Evolutionary conservation across 2,113 vertebrate species (phyloP).

Genomic region (Leptocoma aspasia): DNA sequence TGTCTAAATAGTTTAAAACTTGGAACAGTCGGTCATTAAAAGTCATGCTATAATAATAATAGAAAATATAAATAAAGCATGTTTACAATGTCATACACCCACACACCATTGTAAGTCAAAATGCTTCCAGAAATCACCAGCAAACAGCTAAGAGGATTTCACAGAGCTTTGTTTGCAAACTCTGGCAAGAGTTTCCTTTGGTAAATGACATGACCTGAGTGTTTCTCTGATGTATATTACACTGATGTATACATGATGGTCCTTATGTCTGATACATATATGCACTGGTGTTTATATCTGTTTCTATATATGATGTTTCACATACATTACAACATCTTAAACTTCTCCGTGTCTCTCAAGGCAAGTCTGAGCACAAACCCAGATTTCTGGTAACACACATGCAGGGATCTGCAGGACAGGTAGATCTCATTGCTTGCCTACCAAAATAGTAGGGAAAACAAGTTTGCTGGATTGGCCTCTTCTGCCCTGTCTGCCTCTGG

Average conservation of each 20-base stretch:
- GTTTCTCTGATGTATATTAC: background rate
- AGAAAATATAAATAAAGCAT: slow-evolving; percentile 33
- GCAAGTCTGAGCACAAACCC: background rate
- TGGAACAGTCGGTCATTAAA: background rate
- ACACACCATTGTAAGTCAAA: background rate
- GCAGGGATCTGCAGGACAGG: background rate
- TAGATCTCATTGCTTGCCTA: background rate
- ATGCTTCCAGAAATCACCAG: background rate
- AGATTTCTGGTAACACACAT: background rate
- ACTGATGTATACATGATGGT: background rate
- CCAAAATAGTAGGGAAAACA: background rate
- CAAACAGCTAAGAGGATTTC: background rate
- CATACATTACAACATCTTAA: background rate
- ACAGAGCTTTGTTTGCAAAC: background rate
- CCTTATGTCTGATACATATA: background rate
- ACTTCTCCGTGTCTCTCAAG: background rate
- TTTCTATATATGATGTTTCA: background rate
- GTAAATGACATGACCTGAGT: background rate
- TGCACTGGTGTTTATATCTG: background rate
- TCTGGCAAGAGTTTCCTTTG: background rate
- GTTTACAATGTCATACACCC: slow-evolving; percentile 13
- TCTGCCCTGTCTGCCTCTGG: background rate
- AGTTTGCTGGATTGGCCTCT: background rate
- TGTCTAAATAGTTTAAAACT: slow-evolving; percentile 31
- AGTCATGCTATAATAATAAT: slow-evolving; percentile 12